Conservation (phyloP, 2,797 vertebrate species). For the Chelmon rostratus region DNA sequence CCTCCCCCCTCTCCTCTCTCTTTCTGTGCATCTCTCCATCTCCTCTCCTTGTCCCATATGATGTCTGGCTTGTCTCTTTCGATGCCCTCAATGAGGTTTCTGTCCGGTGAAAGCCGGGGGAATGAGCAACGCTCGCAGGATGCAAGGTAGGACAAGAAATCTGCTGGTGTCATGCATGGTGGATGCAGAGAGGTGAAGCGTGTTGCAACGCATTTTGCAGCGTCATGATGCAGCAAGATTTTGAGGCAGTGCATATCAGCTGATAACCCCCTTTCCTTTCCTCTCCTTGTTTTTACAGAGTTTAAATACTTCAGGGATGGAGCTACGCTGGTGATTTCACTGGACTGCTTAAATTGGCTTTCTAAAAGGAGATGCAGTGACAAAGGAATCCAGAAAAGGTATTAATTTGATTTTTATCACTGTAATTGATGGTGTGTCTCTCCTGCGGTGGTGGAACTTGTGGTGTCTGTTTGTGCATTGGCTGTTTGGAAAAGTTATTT, state of each 20-base stretch:
- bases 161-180: conserved; percentile 4
- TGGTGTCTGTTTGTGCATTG: conserved; percentile 44
- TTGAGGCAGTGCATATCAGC: neutral
- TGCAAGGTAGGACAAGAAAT: conserved; percentile 85
- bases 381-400: conserved; percentile 88
- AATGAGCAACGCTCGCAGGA: conserved; percentile 83
- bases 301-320: conserved; percentile 86
- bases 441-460: conserved; percentile 2
- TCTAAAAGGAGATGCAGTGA: conserved; percentile 85
- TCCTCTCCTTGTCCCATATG: conserved; percentile 31
- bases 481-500: conserved; percentile 80
- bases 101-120: conserved; percentile 78
- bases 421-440: conserved; percentile 3
- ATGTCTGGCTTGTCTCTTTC: conserved; percentile 30
- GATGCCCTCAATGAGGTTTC: conserved; percentile 63
- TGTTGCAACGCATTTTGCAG: conserved; percentile 57
- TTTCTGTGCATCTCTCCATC: conserved; percentile 31
- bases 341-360: conserved; percentile 78
- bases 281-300: conserved; percentile 75
- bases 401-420: conserved; percentile 44
- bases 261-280: conserved; percentile 27
- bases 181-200: conserved; percentile 9
- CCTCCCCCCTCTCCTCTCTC: neutral
- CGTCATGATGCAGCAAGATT: conserved; percentile 59
- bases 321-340: conserved; percentile 85